A percentile compares a stretch with the other conserved stretches of the same genome.
Conservation (phyloP, 2,113 vertebrate species). For the Ondatra zibethicus region DNA sequence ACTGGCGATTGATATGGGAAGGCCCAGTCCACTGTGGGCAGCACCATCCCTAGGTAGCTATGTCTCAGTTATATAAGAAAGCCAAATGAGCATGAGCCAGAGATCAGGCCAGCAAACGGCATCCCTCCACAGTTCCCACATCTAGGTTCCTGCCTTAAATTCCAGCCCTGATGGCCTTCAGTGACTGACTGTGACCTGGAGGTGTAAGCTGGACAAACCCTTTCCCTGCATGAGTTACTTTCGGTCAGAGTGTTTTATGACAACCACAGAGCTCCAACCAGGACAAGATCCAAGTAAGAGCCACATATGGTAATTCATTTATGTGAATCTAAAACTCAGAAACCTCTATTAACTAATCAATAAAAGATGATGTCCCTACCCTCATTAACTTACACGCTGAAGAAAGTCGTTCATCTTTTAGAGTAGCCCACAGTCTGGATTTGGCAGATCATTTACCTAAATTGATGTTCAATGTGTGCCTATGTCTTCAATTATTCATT, state of each 20-base stretch:
- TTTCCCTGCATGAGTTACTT: not conserved
- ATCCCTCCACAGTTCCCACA: not conserved
- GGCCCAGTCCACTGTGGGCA: not conserved
- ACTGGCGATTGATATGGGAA: not conserved
- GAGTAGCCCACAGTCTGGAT: not conserved
- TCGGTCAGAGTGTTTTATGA: not conserved
- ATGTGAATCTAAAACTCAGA: not conserved
- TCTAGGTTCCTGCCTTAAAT: not conserved
- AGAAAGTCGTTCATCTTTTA: not conserved
- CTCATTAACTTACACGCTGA: not conserved
- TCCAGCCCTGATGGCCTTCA: not conserved
- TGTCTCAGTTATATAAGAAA: not conserved
- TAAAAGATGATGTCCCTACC: not conserved
- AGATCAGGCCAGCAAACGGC: not conserved
- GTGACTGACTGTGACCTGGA: not conserved
- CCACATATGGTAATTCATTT: not conserved
- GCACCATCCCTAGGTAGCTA: not conserved
- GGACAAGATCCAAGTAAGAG: not conserved
- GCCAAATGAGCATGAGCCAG: not conserved
- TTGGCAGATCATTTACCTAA: not conserved
- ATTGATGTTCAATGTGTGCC: not conserved
- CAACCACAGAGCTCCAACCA: not conserved
- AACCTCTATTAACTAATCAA: conserved; percentile 40
- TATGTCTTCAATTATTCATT: not conserved
- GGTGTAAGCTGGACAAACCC: not conserved